phyloP scores from a whole-genome alignment of 2,113 vertebrate species.

The Tragelaphus buxtoni region DNA sequence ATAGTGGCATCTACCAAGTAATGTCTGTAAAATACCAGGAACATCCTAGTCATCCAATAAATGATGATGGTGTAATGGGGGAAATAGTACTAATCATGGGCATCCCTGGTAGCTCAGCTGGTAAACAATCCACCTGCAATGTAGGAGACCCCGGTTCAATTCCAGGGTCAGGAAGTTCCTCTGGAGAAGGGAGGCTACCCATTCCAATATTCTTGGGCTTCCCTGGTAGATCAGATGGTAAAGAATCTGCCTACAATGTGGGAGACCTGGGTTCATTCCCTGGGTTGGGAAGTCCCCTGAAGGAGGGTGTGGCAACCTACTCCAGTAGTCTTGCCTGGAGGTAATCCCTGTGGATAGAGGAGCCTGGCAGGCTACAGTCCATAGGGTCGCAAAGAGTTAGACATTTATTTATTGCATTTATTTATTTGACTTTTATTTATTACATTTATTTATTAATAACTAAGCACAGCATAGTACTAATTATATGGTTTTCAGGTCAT shows the following conservation, averaged over 20 bases:
- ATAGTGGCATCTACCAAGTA: neutral
- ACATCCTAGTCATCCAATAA: constrained; percentile 12
- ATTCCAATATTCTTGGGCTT: neutral
- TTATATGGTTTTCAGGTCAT: neutral
- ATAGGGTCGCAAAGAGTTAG: neutral
- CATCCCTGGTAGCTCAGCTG: neutral
- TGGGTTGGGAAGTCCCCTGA: neutral
- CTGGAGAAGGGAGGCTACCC: neutral
- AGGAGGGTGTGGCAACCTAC: neutral
- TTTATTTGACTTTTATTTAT: too few species aligned
- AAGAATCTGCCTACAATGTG: neutral
- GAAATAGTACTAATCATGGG: neutral
- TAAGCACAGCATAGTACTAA: neutral
- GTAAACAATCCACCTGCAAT: neutral
- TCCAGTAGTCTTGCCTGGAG: neutral
- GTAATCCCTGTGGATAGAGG: neutral
- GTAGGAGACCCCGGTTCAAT: neutral
- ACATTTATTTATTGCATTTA: neutral
- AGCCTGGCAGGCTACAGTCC: neutral
- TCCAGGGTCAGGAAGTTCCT: neutral
- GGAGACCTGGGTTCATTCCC: neutral
- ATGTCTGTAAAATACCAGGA: neutral
- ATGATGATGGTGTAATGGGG: neutral
- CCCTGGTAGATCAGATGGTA: neutral
- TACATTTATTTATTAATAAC: neutral